phyloP scores from a whole-genome alignment of 1,140 invertebrate genomes.

The Magallana gigas region DNA sequence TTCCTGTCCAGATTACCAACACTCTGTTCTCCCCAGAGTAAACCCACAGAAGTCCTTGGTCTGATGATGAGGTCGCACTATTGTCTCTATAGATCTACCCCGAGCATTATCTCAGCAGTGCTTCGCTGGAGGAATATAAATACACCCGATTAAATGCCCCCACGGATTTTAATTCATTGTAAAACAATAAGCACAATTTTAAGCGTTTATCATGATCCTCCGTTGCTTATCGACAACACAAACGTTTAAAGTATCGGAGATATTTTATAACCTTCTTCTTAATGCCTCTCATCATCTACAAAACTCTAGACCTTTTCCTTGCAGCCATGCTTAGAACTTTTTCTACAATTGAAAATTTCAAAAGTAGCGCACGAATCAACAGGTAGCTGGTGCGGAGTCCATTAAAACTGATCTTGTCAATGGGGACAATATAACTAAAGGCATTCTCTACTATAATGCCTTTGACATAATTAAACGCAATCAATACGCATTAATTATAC shows the following conservation, averaged over 20 bases:
- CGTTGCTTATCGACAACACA: conserved; percentile 30
- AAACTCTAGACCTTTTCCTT: neutral
- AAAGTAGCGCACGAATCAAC: neutral
- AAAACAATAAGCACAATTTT: conserved; percentile 30
- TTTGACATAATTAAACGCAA: conserved; percentile 9
- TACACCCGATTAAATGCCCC: conserved; percentile 32
- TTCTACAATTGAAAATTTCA: neutral
- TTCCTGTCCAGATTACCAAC: neutral
- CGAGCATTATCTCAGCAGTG: neutral
- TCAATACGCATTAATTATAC: conserved; percentile 21
- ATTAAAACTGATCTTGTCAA: neutral
- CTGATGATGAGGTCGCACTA: neutral
- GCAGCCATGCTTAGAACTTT: neutral
- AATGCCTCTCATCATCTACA: neutral
- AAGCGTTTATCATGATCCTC: neutral
- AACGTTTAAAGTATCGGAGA: neutral
- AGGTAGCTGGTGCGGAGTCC: neutral
- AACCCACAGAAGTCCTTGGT: neutral
- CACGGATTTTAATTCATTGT: conserved; percentile 31
- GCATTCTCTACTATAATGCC: neutral
- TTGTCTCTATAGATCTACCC: neutral
- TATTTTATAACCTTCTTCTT: neutral
- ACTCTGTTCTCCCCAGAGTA: neutral
- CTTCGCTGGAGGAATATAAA: conserved; percentile 10
- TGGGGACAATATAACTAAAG: neutral